These are phyloP conservation scores for Craterocephalus amniculus DNA, from an alignment of 2,797 vertebrate species.

Conservation along the genomic window DNA sequence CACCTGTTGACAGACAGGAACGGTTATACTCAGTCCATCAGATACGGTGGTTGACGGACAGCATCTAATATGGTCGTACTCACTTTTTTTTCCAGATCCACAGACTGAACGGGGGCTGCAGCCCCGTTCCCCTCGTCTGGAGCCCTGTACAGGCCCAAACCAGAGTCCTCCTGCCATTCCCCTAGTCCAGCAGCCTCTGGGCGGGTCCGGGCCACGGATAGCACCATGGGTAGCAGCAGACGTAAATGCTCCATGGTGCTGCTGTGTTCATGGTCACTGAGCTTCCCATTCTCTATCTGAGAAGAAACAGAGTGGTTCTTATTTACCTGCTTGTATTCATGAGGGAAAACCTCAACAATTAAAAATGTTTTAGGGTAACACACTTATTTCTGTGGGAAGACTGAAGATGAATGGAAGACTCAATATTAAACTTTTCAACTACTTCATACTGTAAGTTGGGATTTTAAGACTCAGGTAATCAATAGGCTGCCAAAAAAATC, in stretches of 20 bases:
- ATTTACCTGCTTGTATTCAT: neutral
- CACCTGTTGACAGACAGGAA: constrained; percentile 77
- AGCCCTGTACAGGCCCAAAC: constrained; percentile 76
- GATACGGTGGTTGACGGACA: neutral
- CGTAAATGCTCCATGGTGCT: constrained; percentile 88
- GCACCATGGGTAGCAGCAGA: constrained; percentile 83
- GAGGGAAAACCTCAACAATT: neutral
- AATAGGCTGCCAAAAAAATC: neutral
- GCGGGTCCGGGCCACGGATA: constrained; percentile 68
- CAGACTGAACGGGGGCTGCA: constrained; percentile 22
- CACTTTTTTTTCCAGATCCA: constrained; percentile 73
- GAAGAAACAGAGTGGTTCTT: neutral
- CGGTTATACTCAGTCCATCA: neutral
- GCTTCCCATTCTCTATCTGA: constrained; percentile 90
- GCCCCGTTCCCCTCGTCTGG: constrained; percentile 73
- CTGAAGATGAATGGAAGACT: too few species aligned
- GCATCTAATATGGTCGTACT: neutral
- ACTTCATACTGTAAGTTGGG: neutral
- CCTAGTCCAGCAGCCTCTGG: constrained; percentile 55
- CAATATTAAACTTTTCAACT: neutral
- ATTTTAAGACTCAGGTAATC: neutral
- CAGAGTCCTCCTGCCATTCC: constrained; percentile 80
- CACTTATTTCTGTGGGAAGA: neutral
- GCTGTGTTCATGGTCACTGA: constrained; percentile 88
- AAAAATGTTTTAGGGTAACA: neutral